Conservation (phyloP, 2,888 invertebrate genomes). For the Plebejus anna region DNA sequence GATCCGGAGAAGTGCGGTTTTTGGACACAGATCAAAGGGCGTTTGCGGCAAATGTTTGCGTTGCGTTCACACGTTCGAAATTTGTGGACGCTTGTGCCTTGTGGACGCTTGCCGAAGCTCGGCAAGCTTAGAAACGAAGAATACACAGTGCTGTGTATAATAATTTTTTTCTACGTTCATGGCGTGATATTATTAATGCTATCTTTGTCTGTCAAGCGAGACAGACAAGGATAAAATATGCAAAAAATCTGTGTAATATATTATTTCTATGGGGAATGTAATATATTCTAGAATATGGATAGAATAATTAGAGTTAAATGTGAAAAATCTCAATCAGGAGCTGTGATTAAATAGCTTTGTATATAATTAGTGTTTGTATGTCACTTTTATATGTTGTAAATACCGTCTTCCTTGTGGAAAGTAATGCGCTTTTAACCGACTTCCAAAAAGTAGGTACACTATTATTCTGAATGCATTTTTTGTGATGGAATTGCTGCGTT, state of each 20-base stretch:
- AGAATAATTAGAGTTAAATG: slow-evolving; percentile 26
- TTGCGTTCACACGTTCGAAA: no score
- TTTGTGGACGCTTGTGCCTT: no score
- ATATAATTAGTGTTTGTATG: slow-evolving; percentile 48
- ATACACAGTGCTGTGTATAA: no score
- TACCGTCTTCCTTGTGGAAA: slow-evolving; percentile 45
- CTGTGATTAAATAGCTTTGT: slow-evolving; percentile 73
- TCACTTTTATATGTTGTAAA: slow-evolving; percentile 33
- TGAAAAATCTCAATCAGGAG: slow-evolving; percentile 60
- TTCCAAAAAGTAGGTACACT: no score
- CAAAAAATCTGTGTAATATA: not conserved
- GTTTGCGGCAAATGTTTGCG: no score
- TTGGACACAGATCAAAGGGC: no score
- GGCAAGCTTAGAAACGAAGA: no score
- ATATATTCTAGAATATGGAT: not conserved
- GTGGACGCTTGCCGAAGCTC: no score
- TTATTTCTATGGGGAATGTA: not conserved
- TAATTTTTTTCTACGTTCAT: no score
- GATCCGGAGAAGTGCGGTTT: no score
- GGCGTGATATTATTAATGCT: not conserved
- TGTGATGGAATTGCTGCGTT: no score
- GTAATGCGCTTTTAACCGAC: slow-evolving; percentile 47
- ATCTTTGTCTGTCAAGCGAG: not conserved
- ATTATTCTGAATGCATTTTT: no score
- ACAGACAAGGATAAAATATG: not conserved